These are phyloP conservation scores for Dolichomitus sp. DNA, from an alignment of 2,888 invertebrate species.

Conservation along the genomic window DNA sequence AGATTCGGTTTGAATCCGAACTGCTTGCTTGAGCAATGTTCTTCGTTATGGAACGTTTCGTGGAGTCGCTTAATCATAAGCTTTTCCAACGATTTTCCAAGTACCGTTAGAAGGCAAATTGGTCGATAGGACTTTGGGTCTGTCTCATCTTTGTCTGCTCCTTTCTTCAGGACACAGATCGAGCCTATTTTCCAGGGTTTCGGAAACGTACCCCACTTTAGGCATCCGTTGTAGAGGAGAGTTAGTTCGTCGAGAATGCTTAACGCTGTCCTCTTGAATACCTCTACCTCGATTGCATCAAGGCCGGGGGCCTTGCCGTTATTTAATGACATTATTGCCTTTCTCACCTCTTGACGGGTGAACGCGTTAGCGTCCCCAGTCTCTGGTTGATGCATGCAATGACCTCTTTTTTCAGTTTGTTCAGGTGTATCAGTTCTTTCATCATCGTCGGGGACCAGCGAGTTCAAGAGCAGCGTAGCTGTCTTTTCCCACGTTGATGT, in stretches of 20 bases:
- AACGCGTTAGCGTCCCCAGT: background rate
- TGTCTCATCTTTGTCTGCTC: background rate
- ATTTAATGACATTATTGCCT: background rate
- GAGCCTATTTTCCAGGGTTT: conserved; percentile 11
- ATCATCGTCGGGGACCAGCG: background rate
- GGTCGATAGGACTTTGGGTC: conserved; percentile 37
- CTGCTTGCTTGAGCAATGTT: background rate
- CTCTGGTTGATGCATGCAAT: background rate
- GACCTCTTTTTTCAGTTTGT: background rate
- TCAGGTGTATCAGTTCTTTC: background rate
- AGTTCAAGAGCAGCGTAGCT: background rate
- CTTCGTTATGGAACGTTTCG: background rate
- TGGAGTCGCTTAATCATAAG: background rate
- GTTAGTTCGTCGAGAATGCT: background rate
- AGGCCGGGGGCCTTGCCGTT: conserved; percentile 3
- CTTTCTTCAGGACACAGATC: conserved; percentile 4
- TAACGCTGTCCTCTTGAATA: background rate
- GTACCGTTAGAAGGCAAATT: background rate
- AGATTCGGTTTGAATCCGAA: conserved; percentile 34
- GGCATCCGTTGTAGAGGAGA: background rate
- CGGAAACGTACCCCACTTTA: conserved; percentile 3
- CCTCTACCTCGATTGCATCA: background rate
- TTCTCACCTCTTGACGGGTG: background rate
- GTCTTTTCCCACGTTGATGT: background rate
- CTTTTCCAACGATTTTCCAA: conserved; percentile 36